phyloP scores from a whole-genome alignment of 2,888 invertebrate species.

The Tetragonisca angustula region DNA sequence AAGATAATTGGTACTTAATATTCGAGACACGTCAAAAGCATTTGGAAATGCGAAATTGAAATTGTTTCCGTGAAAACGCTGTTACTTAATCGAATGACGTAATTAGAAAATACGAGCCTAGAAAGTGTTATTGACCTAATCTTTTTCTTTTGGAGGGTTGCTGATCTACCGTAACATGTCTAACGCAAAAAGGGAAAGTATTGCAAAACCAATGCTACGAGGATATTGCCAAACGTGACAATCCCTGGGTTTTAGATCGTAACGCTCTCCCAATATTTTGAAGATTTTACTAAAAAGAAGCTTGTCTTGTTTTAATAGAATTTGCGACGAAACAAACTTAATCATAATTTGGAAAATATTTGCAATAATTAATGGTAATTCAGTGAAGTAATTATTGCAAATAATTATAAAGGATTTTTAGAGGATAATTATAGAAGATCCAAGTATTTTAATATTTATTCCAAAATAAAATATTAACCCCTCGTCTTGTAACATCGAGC shows the following conservation, averaged over 20 bases:
- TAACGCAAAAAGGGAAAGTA: slow-evolving; percentile 56
- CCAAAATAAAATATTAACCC: not conserved
- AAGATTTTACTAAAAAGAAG: not conserved
- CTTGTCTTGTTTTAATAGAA: not conserved
- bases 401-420: not conserved
- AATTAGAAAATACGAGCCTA: slow-evolving; percentile 28
- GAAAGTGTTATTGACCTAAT: slow-evolving; percentile 61
- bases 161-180: slow-evolving; percentile 32
- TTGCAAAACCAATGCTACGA: slow-evolving; percentile 30
- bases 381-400: not conserved
- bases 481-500: too few species aligned
- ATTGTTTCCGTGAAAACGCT: not conserved
- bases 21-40: too few species aligned
- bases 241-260: not conserved
- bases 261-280: not conserved
- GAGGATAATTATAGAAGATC: not conserved
- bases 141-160: slow-evolving; percentile 48
- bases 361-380: not conserved
- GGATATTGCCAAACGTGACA: slow-evolving; percentile 14
- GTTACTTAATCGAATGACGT: slow-evolving; percentile 49
- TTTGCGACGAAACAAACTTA: not conserved
- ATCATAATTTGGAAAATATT: not conserved
- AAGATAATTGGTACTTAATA: too few species aligned
- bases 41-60: not conserved
- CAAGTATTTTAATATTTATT: not conserved